A percentile compares a stretch with the other conserved stretches of the same genome.
These are phyloP conservation scores for Centropristis striata DNA, from an alignment of 2,113 vertebrate genomes.

Conservation along the genomic window DNA sequence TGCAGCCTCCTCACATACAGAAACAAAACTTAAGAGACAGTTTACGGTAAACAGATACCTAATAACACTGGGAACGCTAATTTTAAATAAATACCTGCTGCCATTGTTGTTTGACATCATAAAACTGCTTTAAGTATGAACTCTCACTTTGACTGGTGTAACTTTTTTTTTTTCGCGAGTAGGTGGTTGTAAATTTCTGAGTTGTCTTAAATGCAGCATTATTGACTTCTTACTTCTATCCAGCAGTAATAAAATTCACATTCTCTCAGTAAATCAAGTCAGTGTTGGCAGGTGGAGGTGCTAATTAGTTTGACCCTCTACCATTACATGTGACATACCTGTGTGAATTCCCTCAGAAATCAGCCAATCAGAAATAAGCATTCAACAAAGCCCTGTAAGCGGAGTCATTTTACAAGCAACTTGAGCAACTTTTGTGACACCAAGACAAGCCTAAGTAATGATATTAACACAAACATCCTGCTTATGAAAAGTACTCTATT, in stretches of 20 bases:
- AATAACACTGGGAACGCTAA: no score
- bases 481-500: background rate
- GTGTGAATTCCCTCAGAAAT: background rate
- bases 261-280: background rate
- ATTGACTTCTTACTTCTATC: background rate
- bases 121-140: no score
- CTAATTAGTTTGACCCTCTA: no score
- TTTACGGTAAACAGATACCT: no score
- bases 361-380: constrained; percentile 16
- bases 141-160: no score
- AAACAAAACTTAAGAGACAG: no score
- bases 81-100: no score
- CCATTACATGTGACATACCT: background rate
- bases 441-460: background rate
- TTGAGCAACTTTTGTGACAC: background rate
- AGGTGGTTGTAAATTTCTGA: no score
- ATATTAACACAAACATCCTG: background rate
- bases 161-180: no score
- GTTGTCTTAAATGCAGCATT: background rate
- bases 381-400: background rate
- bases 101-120: no score
- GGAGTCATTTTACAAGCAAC: background rate
- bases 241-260: background rate
- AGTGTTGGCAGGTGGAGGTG: background rate
- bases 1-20: no score